These are phyloP conservation scores for Philaethria dido DNA, from an alignment of 2,888 invertebrate species.

Conservation along the genomic window DNA sequence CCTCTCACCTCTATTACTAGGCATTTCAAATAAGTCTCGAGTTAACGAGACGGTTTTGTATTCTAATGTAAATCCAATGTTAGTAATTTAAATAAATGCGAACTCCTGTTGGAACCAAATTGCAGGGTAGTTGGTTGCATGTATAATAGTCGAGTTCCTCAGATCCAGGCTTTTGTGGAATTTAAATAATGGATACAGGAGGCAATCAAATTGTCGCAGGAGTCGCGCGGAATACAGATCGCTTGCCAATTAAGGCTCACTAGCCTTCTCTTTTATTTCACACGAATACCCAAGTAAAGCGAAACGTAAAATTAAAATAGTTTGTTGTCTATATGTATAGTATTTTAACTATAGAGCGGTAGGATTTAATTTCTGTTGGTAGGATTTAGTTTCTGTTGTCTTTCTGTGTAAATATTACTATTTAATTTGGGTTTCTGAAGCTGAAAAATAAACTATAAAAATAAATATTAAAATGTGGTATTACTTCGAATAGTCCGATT, in stretches of 20 bases:
- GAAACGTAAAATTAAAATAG: constrained; percentile 3
- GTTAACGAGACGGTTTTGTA: constrained; percentile 13
- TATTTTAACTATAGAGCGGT: too few species aligned
- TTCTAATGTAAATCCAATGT: constrained; percentile 14
- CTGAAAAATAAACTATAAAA: too few species aligned
- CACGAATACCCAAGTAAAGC: constrained; percentile 10
- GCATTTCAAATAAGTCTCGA: not conserved
- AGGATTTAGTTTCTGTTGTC: too few species aligned
- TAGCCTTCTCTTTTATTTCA: constrained; percentile 24
- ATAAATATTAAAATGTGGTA: too few species aligned
- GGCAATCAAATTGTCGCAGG: constrained; percentile 44
- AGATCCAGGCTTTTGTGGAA: constrained; percentile 31
- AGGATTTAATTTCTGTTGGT: too few species aligned
- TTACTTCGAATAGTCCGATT: too few species aligned
- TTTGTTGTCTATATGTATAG: not conserved
- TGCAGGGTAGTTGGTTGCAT: constrained; percentile 34
- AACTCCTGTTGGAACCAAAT: constrained; percentile 35
- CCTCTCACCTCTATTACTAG: not conserved
- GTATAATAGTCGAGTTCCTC: constrained; percentile 32
- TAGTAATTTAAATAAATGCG: constrained; percentile 36
- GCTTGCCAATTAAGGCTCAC: constrained; percentile 34
- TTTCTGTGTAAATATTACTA: too few species aligned
- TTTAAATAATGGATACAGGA: constrained; percentile 48
- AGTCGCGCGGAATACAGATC: constrained; percentile 28
- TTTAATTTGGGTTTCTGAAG: too few species aligned